Conservation (phyloP, 2,888 invertebrate species). For the Dermolepida albohirtum region DNA sequence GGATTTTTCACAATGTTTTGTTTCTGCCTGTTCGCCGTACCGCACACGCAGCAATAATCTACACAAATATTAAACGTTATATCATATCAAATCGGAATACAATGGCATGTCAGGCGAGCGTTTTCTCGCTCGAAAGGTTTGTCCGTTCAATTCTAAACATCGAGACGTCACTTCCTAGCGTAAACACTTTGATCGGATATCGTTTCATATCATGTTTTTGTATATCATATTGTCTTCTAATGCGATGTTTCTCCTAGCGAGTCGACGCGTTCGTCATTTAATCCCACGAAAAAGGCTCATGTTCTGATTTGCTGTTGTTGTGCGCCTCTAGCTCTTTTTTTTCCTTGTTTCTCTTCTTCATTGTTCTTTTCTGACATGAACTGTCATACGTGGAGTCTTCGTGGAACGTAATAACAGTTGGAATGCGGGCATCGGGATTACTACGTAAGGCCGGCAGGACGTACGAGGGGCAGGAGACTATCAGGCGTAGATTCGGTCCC, state of each 20-base stretch:
- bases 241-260: constrained; percentile 25
- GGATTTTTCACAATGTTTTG: no score
- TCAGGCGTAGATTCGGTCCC: constrained; percentile 6
- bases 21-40: no score
- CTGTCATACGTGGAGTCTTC: constrained; percentile 23
- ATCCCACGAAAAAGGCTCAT: constrained; percentile 24
- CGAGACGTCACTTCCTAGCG: constrained; percentile 23
- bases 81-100: constrained; percentile 26
- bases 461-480: constrained; percentile 1
- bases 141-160: constrained; percentile 19
- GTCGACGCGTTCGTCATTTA: constrained; percentile 21
- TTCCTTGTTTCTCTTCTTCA: constrained; percentile 3
- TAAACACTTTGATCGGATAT: constrained; percentile 19
- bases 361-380: constrained; percentile 19
- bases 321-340: neutral
- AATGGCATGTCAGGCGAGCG: constrained; percentile 17
- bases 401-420: constrained; percentile 10
- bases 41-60: constrained; percentile 8
- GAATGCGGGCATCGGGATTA: constrained; percentile 25
- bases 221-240: constrained; percentile 20
- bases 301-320: constrained; percentile 20
- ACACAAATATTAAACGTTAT: constrained; percentile 28
- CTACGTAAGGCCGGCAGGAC: constrained; percentile 6
- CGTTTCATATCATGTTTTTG: constrained; percentile 25
- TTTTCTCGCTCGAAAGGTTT: constrained; percentile 12